Evolutionary conservation across 2,113 vertebrate genomes (phyloP).

Genomic region (Galeopterus variegatus): DNA sequence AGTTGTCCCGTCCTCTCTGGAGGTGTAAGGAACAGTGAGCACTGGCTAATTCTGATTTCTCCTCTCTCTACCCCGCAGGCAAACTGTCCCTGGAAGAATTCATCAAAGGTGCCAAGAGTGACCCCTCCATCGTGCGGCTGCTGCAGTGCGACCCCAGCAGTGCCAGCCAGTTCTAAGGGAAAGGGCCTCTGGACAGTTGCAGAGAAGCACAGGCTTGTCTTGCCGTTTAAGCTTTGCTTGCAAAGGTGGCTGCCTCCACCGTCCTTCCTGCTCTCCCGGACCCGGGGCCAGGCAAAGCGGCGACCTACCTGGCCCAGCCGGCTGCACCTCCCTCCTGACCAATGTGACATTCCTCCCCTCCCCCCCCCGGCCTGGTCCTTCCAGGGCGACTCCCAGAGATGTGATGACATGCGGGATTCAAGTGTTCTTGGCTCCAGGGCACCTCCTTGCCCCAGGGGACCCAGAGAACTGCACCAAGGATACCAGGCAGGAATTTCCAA

Average conservation of each 20-base stretch:
- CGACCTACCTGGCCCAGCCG: conserved; percentile 63
- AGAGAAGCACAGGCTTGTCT: conserved; percentile 86
- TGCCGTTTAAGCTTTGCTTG: conserved; percentile 90
- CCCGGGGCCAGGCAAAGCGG: neutral
- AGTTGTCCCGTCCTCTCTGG: fast-evolving
- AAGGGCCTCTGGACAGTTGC: conserved; percentile 81
- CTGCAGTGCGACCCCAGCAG: conserved; percentile 93
- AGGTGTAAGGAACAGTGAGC: fast-evolving
- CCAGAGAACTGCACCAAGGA: conserved; percentile 70
- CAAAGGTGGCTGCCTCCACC: conserved; percentile 89
- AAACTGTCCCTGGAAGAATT: conserved; percentile 93
- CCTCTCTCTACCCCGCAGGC: conserved; percentile 77
- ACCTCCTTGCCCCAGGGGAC: conserved; percentile 41
- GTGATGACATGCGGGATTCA: conserved; percentile 84
- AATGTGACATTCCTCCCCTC: conserved; percentile 78
- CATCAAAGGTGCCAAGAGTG: conserved; percentile 94
- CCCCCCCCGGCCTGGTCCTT: conserved; percentile 55
- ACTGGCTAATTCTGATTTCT: neutral
- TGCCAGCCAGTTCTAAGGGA: conserved; percentile 91
- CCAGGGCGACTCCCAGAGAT: conserved; percentile 65
- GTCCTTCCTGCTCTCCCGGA: conserved; percentile 81
- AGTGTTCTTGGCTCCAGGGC: conserved; percentile 36
- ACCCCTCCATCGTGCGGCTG: conserved; percentile 93
- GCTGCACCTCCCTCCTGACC: conserved; percentile 77
- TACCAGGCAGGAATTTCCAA: conserved; percentile 77